Evolutionary conservation across 2,888 invertebrate species (phyloP).

Genomic region (Leistus spinibarbis): DNA sequence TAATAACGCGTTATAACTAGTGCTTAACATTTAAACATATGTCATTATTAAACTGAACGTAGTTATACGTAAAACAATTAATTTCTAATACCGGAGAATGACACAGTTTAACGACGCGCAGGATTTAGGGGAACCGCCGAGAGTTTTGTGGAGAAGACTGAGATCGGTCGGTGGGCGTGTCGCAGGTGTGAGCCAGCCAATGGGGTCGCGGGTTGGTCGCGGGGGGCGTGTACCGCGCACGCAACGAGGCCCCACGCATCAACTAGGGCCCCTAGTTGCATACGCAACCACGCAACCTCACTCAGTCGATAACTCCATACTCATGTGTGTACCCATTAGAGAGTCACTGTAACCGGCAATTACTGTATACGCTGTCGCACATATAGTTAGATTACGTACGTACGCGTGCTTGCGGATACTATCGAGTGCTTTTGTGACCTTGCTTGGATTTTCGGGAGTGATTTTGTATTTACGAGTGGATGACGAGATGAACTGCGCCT

Average conservation of each 20-base stretch:
- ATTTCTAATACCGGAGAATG: no score
- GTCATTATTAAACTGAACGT: no score
- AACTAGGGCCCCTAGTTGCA: conserved; percentile 30
- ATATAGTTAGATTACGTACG: neutral
- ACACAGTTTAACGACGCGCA: no score
- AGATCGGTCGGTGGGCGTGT: conserved; percentile 14
- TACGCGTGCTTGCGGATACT: neutral
- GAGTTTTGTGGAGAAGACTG: neutral
- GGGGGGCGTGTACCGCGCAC: conserved; percentile 47
- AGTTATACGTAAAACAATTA: conserved; percentile 7
- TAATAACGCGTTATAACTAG: conserved; percentile 31
- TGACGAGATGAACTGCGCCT: conserved; percentile 53
- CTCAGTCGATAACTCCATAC: conserved; percentile 34
- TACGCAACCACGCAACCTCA: conserved; percentile 47
- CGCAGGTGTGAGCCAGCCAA: conserved; percentile 19
- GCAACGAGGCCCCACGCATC: conserved; percentile 42
- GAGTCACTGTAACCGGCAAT: conserved; percentile 23
- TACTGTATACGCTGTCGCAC: neutral
- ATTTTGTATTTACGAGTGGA: neutral
- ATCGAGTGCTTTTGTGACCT: neutral
- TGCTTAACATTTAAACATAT: no score
- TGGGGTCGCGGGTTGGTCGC: conserved; percentile 38
- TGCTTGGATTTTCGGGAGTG: neutral
- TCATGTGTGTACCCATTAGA: conserved; percentile 34
- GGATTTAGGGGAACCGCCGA: no score